phyloP scores from a whole-genome alignment of 2,113 vertebrate genomes.

The Callopanchax toddi region DNA sequence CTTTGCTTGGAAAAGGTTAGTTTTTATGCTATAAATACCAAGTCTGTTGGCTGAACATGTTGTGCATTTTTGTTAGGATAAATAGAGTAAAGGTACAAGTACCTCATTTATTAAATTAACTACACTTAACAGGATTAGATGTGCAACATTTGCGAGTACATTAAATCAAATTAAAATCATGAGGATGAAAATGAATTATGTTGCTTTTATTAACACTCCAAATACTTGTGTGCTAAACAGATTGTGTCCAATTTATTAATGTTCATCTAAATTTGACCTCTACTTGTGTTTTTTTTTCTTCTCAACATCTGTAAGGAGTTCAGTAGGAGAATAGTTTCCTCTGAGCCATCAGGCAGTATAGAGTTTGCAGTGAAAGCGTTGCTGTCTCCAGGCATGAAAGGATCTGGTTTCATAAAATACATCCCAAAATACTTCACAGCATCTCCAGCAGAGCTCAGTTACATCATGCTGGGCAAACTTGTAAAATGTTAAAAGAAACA shows the following conservation, averaged over 20 bases:
- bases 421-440: constrained; percentile 16
- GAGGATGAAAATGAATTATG: not conserved
- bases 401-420: constrained; percentile 30
- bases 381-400: constrained; percentile 56
- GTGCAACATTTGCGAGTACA: too few relatives aligned
- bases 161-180: not conserved
- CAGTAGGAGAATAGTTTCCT: not conserved
- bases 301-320: too few relatives aligned
- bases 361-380: constrained; percentile 46
- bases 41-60: too few relatives aligned
- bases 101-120: not conserved
- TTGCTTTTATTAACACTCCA: not conserved
- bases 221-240: not conserved
- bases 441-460: too few relatives aligned
- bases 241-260: not conserved
- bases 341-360: constrained; percentile 14
- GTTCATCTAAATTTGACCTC: constrained; percentile 5
- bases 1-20: too few relatives aligned
- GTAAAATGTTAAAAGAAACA: too few relatives aligned
- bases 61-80: too few relatives aligned
- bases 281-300: too few relatives aligned
- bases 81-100: too few relatives aligned
- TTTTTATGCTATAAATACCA: too few relatives aligned
- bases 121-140: not conserved
- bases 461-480: too few relatives aligned